phyloP scores from a whole-genome alignment of 1,140 invertebrate species.

The Copidosoma floridanum region DNA sequence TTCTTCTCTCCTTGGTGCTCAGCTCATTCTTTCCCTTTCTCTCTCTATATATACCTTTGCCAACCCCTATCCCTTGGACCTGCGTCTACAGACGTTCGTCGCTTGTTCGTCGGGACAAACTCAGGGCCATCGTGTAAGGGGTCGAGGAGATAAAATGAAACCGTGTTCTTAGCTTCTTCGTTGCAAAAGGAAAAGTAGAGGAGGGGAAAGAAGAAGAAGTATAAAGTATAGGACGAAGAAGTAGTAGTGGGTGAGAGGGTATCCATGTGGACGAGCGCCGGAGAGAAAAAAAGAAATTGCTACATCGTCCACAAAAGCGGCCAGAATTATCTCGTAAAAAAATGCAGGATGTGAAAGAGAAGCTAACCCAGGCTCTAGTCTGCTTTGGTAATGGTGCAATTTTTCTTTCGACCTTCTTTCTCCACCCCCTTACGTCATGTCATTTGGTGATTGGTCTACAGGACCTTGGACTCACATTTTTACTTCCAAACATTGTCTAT shows the following conservation, averaged over 20 bases:
- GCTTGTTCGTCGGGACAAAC: conserved; percentile 37
- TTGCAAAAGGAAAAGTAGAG: background rate
- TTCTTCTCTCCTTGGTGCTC: conserved; percentile 1
- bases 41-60: background rate
- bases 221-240: background rate
- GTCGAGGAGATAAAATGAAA: conserved; percentile 48
- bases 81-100: conserved; percentile 2
- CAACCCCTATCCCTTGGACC: background rate
- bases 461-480: too few relatives aligned
- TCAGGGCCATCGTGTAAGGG: conserved; percentile 46
- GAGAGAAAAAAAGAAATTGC: conserved; percentile 46
- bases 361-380: too few relatives aligned
- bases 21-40: background rate
- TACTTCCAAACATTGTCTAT: too few relatives aligned
- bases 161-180: conserved; percentile 38
- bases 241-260: conserved; percentile 27
- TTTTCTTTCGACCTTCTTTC: background rate
- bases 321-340: conserved; percentile 31
- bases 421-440: too few relatives aligned
- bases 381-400: too few relatives aligned
- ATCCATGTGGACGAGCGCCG: too few relatives aligned
- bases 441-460: too few relatives aligned
- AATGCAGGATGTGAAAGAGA: background rate
- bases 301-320: conserved; percentile 36
- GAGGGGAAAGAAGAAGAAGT: conserved; percentile 3